Evolutionary conservation across 92 coral and sea anemone species (phyloP).

Genomic region (Diadumene lineata): DNA sequence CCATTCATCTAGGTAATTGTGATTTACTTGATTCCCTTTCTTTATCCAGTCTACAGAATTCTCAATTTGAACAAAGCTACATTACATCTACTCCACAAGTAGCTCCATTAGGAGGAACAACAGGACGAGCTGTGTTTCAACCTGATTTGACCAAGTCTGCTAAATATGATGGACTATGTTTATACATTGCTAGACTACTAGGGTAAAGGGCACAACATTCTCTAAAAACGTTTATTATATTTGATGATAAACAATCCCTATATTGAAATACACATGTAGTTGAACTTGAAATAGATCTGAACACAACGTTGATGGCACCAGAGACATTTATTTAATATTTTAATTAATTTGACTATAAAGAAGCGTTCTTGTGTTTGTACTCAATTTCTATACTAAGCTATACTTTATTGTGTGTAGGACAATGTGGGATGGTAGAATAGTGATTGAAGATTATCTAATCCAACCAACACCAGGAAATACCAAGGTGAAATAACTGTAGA

Average conservation of each 20-base stretch:
- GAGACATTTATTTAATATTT: too few species aligned
- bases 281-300: too few species aligned
- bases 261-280: too few species aligned
- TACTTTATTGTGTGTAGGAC: conserved; percentile 45
- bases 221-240: too few species aligned
- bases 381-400: too few species aligned
- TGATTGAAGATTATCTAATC: conserved; percentile 63
- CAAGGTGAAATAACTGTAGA: conserved; percentile 35
- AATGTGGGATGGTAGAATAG: conserved; percentile 87
- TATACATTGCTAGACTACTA: conserved; percentile 81
- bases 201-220: conserved; percentile 54
- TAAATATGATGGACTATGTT: conserved; percentile 88
- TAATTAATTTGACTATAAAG: too few species aligned
- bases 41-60: conserved; percentile 30
- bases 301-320: too few species aligned
- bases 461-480: conserved; percentile 56
- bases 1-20: too few species aligned
- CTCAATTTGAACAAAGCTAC: conserved; percentile 22
- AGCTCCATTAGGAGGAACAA: conserved; percentile 64
- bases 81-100: conserved; percentile 82
- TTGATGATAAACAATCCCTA: too few species aligned
- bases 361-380: too few species aligned
- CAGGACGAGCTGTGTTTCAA: conserved; percentile 81
- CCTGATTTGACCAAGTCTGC: conserved; percentile 84
- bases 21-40: background rate